These are phyloP conservation scores for Selenia dentaria DNA, from an alignment of 2,888 invertebrate genomes.

Conservation along the genomic window DNA sequence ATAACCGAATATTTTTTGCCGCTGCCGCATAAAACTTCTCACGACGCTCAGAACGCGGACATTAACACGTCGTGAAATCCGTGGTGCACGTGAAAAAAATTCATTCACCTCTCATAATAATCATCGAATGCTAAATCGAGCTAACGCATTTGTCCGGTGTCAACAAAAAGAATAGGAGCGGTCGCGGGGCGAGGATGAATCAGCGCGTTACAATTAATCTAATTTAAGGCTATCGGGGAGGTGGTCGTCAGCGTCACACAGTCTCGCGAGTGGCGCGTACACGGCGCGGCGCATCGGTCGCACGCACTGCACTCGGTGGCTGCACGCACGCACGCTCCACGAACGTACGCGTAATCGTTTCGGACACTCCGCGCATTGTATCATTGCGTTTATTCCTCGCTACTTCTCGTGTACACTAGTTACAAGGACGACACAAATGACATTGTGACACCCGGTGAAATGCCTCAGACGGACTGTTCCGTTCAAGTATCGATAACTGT, in stretches of 20 bases:
- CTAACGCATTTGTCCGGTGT: slow-evolving; percentile 72
- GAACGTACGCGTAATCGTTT: slow-evolving; percentile 6
- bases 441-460: slow-evolving; percentile 67
- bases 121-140: slow-evolving; percentile 65
- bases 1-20: slow-evolving; percentile 18
- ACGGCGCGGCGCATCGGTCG: slow-evolving; percentile 60
- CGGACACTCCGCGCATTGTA: slow-evolving; percentile 25
- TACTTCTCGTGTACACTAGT: slow-evolving; percentile 3
- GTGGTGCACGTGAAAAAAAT: slow-evolving; percentile 45
- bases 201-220: slow-evolving; percentile 83
- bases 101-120: slow-evolving; percentile 63
- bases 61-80: slow-evolving; percentile 19
- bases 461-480: slow-evolving; percentile 80
- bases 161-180: slow-evolving; percentile 67
- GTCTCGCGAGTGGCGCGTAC: slow-evolving; percentile 66
- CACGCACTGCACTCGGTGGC: slow-evolving; percentile 50
- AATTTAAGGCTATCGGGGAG: slow-evolving; percentile 82
- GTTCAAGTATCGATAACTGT: slow-evolving; percentile 77
- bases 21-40: slow-evolving; percentile 20
- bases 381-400: slow-evolving; percentile 11
- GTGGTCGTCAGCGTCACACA: slow-evolving; percentile 71
- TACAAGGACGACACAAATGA: slow-evolving; percentile 49
- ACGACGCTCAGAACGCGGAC: slow-evolving; percentile 14
- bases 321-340: slow-evolving; percentile 23
- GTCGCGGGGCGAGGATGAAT: slow-evolving; percentile 71